phyloP scores from a whole-genome alignment of 2,888 invertebrate species.

The Anoplius nigerrimus region DNA sequence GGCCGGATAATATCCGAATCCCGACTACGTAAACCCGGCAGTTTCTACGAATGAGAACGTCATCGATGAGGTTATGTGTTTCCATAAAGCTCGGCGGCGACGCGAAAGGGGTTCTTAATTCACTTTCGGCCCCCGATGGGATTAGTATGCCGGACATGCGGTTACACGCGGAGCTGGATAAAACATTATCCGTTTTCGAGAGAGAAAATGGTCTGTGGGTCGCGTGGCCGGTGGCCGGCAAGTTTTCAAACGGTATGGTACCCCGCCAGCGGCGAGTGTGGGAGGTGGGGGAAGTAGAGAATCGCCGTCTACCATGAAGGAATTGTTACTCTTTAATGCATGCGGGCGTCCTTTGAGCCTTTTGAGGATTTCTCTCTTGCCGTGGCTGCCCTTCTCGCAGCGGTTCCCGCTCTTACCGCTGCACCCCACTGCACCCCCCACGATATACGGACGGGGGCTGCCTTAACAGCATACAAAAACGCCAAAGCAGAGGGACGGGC shows the following conservation, averaged over 20 bases:
- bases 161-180: slow-evolving; percentile 39
- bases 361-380: slow-evolving; percentile 65
- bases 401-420: slow-evolving; percentile 9
- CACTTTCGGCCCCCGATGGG: slow-evolving; percentile 29
- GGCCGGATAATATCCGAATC: too few species aligned
- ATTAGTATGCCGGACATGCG: slow-evolving; percentile 51
- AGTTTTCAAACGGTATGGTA: slow-evolving; percentile 50
- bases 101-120: too few species aligned
- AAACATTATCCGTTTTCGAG: slow-evolving; percentile 39
- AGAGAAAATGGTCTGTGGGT: slow-evolving; percentile 31
- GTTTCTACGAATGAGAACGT: too few species aligned
- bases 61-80: too few species aligned
- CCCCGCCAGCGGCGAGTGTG: background rate
- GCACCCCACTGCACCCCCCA: slow-evolving; percentile 19
- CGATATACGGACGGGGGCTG: slow-evolving; percentile 29
- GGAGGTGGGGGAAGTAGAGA: slow-evolving; percentile 18
- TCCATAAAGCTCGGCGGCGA: too few species aligned
- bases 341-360: slow-evolving; percentile 71
- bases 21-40: too few species aligned
- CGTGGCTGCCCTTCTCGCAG: slow-evolving; percentile 37
- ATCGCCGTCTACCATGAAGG: slow-evolving; percentile 49
- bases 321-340: slow-evolving; percentile 69
- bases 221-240: slow-evolving; percentile 50
- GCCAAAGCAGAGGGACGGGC: slow-evolving; percentile 55
- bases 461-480: slow-evolving; percentile 60